phyloP scores from a whole-genome alignment of 2,113 vertebrate species.

The Calypte anna region DNA sequence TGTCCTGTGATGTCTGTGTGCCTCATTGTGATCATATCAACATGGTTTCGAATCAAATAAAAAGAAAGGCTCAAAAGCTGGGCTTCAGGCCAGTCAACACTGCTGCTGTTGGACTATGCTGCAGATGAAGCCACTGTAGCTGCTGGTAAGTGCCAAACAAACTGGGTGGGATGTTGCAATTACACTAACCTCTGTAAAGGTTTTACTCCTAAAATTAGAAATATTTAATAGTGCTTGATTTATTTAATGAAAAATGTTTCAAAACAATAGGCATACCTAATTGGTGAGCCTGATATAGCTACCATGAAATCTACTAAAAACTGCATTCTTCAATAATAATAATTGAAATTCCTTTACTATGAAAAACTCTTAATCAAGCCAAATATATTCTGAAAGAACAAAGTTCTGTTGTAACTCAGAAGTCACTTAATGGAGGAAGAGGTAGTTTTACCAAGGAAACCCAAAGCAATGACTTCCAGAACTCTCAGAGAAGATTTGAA shows the following conservation, averaged over 20 bases:
- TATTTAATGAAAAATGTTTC: not conserved
- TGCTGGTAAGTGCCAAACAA: not conserved
- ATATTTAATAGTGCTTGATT: not conserved
- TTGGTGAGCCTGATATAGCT: not conserved
- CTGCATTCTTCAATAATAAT: not conserved
- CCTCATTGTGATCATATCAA: not conserved
- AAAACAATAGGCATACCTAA: not conserved
- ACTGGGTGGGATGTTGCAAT: not conserved
- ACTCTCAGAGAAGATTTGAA: not conserved
- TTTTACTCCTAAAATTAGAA: constrained; percentile 25
- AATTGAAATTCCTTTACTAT: not conserved
- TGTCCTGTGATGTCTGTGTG: not conserved
- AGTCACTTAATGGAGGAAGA: not conserved
- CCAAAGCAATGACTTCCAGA: not conserved
- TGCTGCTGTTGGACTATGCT: not conserved
- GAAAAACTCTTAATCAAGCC: not conserved
- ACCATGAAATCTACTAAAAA: not conserved
- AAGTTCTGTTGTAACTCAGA: not conserved
- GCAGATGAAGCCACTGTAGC: not conserved
- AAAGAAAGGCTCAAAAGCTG: constrained; percentile 14
- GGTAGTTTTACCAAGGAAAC: not conserved
- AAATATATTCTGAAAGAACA: not conserved
- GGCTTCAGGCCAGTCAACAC: constrained; percentile 4
- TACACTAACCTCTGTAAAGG: not conserved
- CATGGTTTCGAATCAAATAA: not conserved